Evolutionary conservation across 2,113 vertebrate species (phyloP).

Genomic region (Zosterops japonicus): DNA sequence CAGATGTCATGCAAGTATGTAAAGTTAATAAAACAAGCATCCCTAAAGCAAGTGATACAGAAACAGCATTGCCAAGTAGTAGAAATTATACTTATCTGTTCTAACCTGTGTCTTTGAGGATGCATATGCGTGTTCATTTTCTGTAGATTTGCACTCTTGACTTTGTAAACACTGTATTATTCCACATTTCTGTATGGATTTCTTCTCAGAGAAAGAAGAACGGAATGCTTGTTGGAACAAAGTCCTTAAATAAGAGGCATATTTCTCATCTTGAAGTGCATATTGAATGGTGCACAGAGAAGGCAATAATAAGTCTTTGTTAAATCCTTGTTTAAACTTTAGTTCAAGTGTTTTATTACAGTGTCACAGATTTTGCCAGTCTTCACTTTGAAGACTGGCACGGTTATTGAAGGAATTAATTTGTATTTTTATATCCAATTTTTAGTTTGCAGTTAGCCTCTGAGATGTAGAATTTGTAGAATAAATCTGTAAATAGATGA

Average conservation of each 20-base stretch:
- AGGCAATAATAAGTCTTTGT: background rate
- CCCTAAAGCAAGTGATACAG: background rate
- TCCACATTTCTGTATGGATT: background rate
- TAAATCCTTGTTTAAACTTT: background rate
- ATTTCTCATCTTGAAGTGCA: background rate
- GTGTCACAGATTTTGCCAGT: background rate
- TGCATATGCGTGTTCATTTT: background rate
- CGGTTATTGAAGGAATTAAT: background rate
- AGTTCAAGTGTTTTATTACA: background rate
- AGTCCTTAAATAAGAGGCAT: background rate
- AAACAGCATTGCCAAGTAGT: background rate
- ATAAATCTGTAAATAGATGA: background rate
- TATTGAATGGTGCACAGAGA: background rate
- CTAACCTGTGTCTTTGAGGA: background rate
- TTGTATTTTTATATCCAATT: slow-evolving; percentile 3
- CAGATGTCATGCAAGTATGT: background rate
- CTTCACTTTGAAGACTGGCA: background rate
- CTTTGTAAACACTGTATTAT: background rate
- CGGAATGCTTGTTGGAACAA: background rate
- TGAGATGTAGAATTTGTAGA: background rate
- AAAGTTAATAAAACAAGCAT: background rate
- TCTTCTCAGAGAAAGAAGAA: background rate
- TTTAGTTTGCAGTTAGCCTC: background rate
- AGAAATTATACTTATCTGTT: background rate
- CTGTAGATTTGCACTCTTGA: background rate